Evolutionary conservation across 2,888 invertebrate genomes (phyloP).

Genomic region (Ophion obscuratus): DNA sequence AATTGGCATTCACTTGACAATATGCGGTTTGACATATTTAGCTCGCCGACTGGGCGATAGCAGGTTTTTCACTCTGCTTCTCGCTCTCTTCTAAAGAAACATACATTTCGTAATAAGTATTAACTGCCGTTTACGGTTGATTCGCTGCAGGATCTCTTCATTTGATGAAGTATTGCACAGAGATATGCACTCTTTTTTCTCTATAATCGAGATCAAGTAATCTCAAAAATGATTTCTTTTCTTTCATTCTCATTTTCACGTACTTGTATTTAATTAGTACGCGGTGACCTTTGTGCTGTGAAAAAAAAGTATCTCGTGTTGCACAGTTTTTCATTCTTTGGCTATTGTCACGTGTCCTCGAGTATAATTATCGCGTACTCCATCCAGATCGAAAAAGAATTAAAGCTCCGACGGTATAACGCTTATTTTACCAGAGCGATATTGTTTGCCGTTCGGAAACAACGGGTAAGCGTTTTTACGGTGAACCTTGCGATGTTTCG

Average conservation of each 20-base stretch:
- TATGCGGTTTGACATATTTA: slow-evolving; percentile 31
- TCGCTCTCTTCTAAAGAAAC: slow-evolving; percentile 62
- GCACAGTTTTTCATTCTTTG: slow-evolving; percentile 39
- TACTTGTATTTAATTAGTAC: neutral
- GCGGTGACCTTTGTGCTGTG: neutral
- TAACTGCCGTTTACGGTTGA: slow-evolving; percentile 71
- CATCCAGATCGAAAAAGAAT: slow-evolving; percentile 21
- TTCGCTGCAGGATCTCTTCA: slow-evolving; percentile 53
- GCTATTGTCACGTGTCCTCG: slow-evolving; percentile 33
- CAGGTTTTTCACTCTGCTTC: neutral
- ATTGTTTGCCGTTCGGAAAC: slow-evolving; percentile 76
- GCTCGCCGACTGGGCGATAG: slow-evolving; percentile 4
- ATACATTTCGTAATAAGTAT: slow-evolving; percentile 67
- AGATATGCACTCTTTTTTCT: slow-evolving; percentile 26
- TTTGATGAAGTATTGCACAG: slow-evolving; percentile 19
- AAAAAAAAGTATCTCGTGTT: neutral
- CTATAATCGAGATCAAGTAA: neutral
- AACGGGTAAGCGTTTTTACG: slow-evolving; percentile 85
- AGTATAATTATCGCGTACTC: slow-evolving; percentile 7
- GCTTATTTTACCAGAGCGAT: slow-evolving; percentile 77
- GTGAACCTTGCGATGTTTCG: slow-evolving; percentile 95
- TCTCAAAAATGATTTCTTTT: neutral
- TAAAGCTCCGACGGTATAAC: slow-evolving; percentile 75
- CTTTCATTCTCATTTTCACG: neutral
- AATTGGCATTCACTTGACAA: slow-evolving; percentile 44